Evolutionary conservation across 1,140 invertebrate species (phyloP), one percentile per base, ranked within the genome.

Genomic region (Triops cancriformis): DNA sequence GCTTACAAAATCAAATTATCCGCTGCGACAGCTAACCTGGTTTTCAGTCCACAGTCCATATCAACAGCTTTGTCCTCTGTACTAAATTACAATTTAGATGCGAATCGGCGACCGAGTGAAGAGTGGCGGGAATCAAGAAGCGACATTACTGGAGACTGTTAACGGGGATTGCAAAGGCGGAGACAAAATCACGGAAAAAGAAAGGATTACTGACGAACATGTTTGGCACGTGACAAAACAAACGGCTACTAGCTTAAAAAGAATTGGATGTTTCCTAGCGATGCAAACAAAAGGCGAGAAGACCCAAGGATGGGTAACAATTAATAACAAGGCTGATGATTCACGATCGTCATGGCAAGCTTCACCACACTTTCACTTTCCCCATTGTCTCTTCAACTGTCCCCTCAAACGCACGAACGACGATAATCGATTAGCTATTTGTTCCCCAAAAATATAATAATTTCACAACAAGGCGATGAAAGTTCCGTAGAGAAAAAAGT

Each of bases 281-380:
- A 64, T 23, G 51, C 51, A 64, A 64, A 64, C 31, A 37, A 37
- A 37, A 37, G 31, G 23, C 51, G 23, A 14, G 14, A 64, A 64
- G 23, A 23, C 51, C 23, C 18, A 64, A 12, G 14, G 23, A 5
- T 9, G 6, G 51, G 6, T 9, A 64, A 23, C 51, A n/a, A 6
- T 64, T 64, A 23, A 64, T 64, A 14, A 64, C 51, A 64, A n/a
- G 45, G 51, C 51, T 64, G 51, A n/a, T 64, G 51, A 64, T 64
- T 64, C 18, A 64, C 23, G 51, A 64, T 64, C 18, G 51, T 64
- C 51, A 64, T 9, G 14, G 51, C 51, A 64, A 64, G 31, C 31
- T 23, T 64, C 14, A 64, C 10, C 51, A 64, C 51, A 64, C 51
- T 64, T 37, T 64, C 51, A 64, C 51, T 64, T 64, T 23, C 51